Percentiles rank a stretch among this genome's conserved stretches.
Evolutionary conservation across 2,113 vertebrate species (phyloP).

Genomic region (Pyrgilauda ruficollis): DNA sequence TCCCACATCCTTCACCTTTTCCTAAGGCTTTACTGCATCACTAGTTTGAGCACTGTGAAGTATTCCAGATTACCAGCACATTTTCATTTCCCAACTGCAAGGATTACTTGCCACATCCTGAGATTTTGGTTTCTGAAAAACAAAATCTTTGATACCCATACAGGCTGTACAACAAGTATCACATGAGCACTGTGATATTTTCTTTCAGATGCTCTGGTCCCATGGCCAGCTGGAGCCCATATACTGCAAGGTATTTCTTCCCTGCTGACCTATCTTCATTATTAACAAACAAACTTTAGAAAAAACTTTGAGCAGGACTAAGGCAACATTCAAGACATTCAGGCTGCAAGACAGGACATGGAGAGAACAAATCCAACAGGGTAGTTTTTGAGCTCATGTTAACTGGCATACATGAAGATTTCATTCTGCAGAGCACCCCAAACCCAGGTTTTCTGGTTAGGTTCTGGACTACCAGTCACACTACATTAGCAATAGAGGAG

Average conservation of each 20-base stretch:
- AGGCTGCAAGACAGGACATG: not conserved
- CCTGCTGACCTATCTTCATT: not conserved
- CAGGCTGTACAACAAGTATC: not conserved
- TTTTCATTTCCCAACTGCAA: not conserved
- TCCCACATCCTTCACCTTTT: not conserved
- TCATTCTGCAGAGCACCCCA: not conserved
- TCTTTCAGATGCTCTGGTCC: not conserved
- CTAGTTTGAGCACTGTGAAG: not conserved
- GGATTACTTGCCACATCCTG: not conserved
- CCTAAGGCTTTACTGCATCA: not conserved
- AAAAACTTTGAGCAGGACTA: not conserved
- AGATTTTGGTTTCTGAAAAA: not conserved
- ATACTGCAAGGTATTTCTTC: not conserved
- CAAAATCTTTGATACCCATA: not conserved
- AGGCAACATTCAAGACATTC: not conserved
- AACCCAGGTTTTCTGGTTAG: not conserved
- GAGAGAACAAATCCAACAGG: not conserved
- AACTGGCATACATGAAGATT: not conserved
- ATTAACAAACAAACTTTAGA: not conserved
- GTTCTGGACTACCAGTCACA: not conserved
- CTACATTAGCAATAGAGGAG: not conserved
- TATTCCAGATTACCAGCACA: not conserved
- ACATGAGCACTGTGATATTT: not conserved
- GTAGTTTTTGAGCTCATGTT: not conserved
- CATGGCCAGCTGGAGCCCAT: not conserved